Percentiles rank a stretch among this genome's conserved stretches.
Evolutionary conservation across 2,888 invertebrate genomes (phyloP).

Genomic region (Conchocele bisecta): DNA sequence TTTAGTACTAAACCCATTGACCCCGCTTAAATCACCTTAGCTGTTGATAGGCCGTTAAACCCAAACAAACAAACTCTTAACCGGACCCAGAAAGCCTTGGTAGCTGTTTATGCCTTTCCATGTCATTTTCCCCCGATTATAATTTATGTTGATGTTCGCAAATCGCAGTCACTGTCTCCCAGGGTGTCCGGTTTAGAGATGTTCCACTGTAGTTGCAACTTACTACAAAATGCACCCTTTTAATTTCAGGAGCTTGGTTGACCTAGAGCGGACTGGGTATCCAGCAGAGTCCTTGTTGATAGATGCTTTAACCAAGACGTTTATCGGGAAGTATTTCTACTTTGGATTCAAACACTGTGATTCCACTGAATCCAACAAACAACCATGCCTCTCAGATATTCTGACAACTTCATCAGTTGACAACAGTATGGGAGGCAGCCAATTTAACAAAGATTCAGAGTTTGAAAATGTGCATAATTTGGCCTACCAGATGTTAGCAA

Average conservation of each 20-base stretch:
- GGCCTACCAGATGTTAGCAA: slow-evolving; percentile 47
- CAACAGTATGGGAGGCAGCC: slow-evolving; percentile 12
- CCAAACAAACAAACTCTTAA: too few species aligned
- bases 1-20: too few species aligned
- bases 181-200: too few species aligned
- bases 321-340: slow-evolving; percentile 57
- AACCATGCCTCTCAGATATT: slow-evolving; percentile 12
- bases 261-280: slow-evolving; percentile 47
- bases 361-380: background rate
- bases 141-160: too few species aligned
- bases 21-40: too few species aligned
- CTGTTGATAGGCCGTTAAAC: too few species aligned
- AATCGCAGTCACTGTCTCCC: too few species aligned
- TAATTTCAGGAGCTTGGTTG: slow-evolving; percentile 48
- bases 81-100: too few species aligned
- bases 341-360: slow-evolving; percentile 47
- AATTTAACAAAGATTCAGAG: slow-evolving; percentile 22
- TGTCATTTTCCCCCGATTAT: too few species aligned
- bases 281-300: slow-evolving; percentile 44
- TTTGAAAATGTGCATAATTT: slow-evolving; percentile 40
- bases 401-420: slow-evolving; percentile 7
- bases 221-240: too few species aligned
- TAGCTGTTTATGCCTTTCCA: too few species aligned
- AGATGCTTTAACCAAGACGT: slow-evolving; percentile 46
- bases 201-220: too few species aligned